Base-by-base conservation (phyloP, 2,888 invertebrate species). In the Coecobrya sp. region DNA sequence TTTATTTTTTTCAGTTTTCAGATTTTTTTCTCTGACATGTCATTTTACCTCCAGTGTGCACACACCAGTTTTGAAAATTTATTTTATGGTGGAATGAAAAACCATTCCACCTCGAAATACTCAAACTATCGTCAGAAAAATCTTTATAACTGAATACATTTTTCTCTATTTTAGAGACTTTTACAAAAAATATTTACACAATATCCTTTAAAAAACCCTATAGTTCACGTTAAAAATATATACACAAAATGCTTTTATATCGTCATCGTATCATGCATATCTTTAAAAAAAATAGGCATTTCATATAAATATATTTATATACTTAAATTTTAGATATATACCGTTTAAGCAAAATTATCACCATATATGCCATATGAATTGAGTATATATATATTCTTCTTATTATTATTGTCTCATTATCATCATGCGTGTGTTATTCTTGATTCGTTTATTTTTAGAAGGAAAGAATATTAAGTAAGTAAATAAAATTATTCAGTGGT, bases 371-470 rank as follows among this genome's bases (percentile, higher is more conserved):
- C 10, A 62, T 62, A 10, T n/a, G 22, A 25, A 62, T 62, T 62
- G 22, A 22, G 10, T 62, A 62, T n/a, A 62, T 19, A 22, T 2
- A 16, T 49, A 13, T 55, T 55, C 8, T 55, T 55, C 22, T 22
- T 62, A 10, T 62, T 25, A 25, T 62, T 62, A 11, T n/a, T n/a
- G n/a, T n/a, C n/a, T 62, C 25, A 62, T 55, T 55, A 62, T 62
- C 62, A 68, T 68, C 25, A 68, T 30, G 11, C 30, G 68, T 68
- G 68, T 68, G 68, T 62, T 62, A 62, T 62, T 25, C n/a, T 30
- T 68, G 68, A 68, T 30, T 68, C 13, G 30, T 68, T 68, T 68
- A 30, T 30, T 68, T 68, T 68, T 68, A 68, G 68, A 30, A 68
- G 30, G 30, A 68, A 68, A 68, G 13, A 19, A 55, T 55, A 19